Base-by-base conservation (phyloP, 2,113 vertebrate species). In the Phylloscopus trochiloides region DNA sequence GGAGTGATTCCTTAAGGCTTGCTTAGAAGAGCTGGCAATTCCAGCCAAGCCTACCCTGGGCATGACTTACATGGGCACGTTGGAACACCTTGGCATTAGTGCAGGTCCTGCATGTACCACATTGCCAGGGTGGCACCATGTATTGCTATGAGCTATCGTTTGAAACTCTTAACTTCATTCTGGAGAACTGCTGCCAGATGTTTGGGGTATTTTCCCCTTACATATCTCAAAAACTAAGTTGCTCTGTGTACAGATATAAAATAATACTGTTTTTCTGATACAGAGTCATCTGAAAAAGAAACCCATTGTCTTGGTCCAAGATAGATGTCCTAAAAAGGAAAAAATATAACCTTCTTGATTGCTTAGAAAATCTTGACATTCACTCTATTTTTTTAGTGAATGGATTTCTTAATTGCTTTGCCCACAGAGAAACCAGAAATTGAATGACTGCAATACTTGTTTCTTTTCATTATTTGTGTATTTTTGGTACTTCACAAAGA, bases 41-140 rank as follows among this genome's bases (percentile, higher is more conserved):
- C 34, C 1, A 63, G 55, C 17, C 45, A 32, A 11, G 4, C 29
- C 29, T 59, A 2, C 11, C 10, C 31, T 45, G 42, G 66, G 51
- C 31, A 42, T 26, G 48, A 24, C 45, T 85, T 74, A 15, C 2
- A 3, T 2, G 36, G 36, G 28, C 12, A 7, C 0, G 0, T 3
- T 79, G 72, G 45, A 66, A 13, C 29, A n/a, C 55, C n/a, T 74
- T 77, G 89, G 72, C 48, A 32, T 57, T 74, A 29, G 24, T 17
- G 38, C 16, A 36, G 58, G 28, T 63, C 81, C 67, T 83, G 16
- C 21, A 12, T 86, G 88, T 72, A 9, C 70, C 52, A 55, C 6
- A 0, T 42, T 63, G 28, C 36, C 66, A 57, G 52, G 10, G 21
- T 81, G 65, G 65, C 66, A 51, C 2, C 1, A 4, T 29, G 40